Evolutionary conservation across 2,797 vertebrate genomes (phyloP).

Genomic region (Tangara arthus): DNA sequence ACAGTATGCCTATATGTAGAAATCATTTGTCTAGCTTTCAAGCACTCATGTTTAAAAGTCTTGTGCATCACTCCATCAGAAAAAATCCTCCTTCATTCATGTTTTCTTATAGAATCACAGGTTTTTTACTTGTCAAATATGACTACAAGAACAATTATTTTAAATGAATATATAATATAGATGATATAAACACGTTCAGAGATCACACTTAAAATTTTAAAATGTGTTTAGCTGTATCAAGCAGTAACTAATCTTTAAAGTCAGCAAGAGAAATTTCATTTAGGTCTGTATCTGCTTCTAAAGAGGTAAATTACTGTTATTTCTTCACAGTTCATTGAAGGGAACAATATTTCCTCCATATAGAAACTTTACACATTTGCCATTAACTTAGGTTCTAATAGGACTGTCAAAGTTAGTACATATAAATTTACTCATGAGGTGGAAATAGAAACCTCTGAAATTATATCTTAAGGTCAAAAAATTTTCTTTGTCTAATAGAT

Average conservation of each 20-base stretch:
- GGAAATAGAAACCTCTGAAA: background rate
- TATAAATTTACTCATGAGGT: background rate
- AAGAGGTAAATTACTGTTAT: background rate
- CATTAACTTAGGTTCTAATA: background rate
- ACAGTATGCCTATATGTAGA: accelerated
- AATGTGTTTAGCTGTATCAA: background rate
- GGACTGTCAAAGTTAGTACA: background rate
- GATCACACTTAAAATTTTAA: background rate
- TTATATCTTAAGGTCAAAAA: background rate
- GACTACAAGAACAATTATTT: background rate
- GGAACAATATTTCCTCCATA: background rate
- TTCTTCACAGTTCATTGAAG: background rate
- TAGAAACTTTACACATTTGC: background rate
- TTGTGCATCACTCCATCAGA: background rate
- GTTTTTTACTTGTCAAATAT: background rate
- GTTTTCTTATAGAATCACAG: background rate
- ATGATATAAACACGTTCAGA: background rate
- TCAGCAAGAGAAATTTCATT: background rate
- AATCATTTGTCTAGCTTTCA: background rate
- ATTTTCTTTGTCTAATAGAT: background rate
- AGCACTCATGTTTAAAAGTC: background rate
- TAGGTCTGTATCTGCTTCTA: background rate
- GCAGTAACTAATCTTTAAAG: background rate
- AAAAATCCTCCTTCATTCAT: background rate
- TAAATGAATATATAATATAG: background rate